Evolutionary conservation across 2,113 vertebrate species (phyloP), one percentile per base, ranked within the genome.

Genomic region (Neogobius melanostomus): DNA sequence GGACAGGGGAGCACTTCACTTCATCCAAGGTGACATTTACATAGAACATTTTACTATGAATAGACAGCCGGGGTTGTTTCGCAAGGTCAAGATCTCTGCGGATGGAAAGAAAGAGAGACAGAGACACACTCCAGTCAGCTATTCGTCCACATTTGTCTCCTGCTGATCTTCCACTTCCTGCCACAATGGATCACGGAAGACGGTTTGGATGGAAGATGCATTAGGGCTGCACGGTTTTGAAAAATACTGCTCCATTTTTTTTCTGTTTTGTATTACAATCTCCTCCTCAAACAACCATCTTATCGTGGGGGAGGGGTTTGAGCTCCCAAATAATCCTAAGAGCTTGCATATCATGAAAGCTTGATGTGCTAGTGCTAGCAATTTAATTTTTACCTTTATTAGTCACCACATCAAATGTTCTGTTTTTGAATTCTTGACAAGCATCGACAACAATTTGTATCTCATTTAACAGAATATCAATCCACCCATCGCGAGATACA

Each of bases 11-110:
- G 8, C 8, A 14, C 28, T 15, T 12, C 28, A 44, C 66, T 56
- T 74, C 21, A 75, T 64, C 45, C 59, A 63, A 57, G 44, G 61
- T 68, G 74, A 80, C 60, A 46, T 59, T 63, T 7, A 49, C 72
- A 68, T 61, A 54, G 14, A 49, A 68, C 43, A 71, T 61, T 15
- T 21, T 62, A 44, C 51, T 54, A 61, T 68, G 74, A 45, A 75
- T n/a, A 48, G 73, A 77, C 46, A 49, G 64, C 11, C n/a, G 76
- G 17, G 56, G 72, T 62, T 63, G 54, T 28, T 59, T 12, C 57
- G 62, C 73, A 77, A 85, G 85, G 79, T 88, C 73, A 64, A 69
- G 67, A 66, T 71, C 65, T 83, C 72, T 71, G 21, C 45, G 8
- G 11, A 46, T 17, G 15, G 36, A 43, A 44, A 16, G 47, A 66